Percentiles rank a stretch among this genome's conserved stretches.
Conservation (phyloP, 2,797 vertebrate genomes). For the Synanceia verrucosa region DNA sequence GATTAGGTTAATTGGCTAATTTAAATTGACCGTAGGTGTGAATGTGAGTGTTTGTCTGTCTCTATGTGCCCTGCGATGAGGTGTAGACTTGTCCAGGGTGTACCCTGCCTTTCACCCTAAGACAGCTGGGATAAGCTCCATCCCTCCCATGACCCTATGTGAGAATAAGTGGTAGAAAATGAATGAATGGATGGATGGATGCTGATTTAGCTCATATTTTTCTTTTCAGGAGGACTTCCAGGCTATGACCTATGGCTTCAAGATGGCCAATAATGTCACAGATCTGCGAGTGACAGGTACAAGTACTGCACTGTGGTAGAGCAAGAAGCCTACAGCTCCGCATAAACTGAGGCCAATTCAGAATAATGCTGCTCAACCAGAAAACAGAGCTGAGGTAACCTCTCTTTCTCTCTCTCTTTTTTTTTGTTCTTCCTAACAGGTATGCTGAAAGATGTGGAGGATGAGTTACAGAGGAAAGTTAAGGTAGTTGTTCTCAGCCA, state of each 20-base stretch:
- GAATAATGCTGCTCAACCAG: background rate
- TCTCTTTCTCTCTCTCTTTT: too few species aligned
- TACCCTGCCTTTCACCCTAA: too few species aligned
- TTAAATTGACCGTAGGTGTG: too few species aligned
- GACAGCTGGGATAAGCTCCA: too few species aligned
- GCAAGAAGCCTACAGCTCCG: background rate
- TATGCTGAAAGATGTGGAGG: conserved; percentile 99
- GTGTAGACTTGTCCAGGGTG: too few species aligned
- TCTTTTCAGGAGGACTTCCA: conserved; percentile 97
- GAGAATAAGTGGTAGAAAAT: too few species aligned
- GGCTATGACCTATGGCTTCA: conserved; percentile 99
- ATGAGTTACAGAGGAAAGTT: conserved; percentile 97
- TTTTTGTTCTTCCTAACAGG: conserved; percentile 75
- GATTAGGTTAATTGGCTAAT: too few species aligned
- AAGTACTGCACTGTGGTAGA: background rate
- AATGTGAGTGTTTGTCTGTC: too few species aligned
- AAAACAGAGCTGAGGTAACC: background rate
- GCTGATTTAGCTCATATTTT: background rate
- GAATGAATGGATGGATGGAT: too few species aligned
- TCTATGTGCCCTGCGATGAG: too few species aligned
- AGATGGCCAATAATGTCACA: conserved; percentile 98
- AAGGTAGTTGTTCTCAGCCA: conserved; percentile 84
- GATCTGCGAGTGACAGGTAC: conserved; percentile 98
- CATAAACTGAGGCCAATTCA: background rate
- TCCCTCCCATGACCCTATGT: too few species aligned